These are phyloP conservation scores for Harpagus bidentatus DNA, from an alignment of 2,113 vertebrate species.

Conservation along the genomic window DNA sequence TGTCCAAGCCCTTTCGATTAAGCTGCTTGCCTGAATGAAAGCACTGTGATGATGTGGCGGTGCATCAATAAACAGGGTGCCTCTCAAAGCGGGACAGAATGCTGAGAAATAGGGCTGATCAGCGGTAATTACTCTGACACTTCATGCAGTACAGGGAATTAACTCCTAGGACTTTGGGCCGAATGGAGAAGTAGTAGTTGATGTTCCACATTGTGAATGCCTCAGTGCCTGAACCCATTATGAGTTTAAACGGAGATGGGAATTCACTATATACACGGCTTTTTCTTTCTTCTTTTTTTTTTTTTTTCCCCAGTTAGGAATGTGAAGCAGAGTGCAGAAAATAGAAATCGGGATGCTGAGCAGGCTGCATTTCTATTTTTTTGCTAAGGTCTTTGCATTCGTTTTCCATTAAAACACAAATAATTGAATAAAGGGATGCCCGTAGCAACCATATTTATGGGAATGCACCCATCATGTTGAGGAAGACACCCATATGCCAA, in stretches of 20 bases:
- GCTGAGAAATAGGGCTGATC: conserved; percentile 72
- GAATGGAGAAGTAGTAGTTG: conserved; percentile 68
- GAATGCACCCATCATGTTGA: background rate
- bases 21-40: conserved; percentile 64
- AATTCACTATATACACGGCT: conserved; percentile 40
- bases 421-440: conserved; percentile 24
- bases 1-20: conserved; percentile 71
- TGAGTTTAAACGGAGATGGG: conserved; percentile 63
- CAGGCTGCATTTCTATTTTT: conserved; percentile 2
- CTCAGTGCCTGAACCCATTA: conserved; percentile 73
- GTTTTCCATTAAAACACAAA: conserved; percentile 1
- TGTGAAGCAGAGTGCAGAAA: conserved; percentile 38
- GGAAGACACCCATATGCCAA: conserved; percentile 18
- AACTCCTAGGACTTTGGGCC: conserved; percentile 74
- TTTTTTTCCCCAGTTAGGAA: background rate
- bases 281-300: background rate
- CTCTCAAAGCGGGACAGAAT: conserved; percentile 43
- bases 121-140: conserved; percentile 73
- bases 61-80: conserved; percentile 66
- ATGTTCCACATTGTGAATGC: conserved; percentile 71
- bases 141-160: conserved; percentile 76
- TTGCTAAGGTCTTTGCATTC: background rate
- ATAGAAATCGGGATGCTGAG: conserved; percentile 10
- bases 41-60: conserved; percentile 22
- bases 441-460: conserved; percentile 14